Conservation (phyloP, 2,113 vertebrate genomes). For the Tiliqua scincoides region DNA sequence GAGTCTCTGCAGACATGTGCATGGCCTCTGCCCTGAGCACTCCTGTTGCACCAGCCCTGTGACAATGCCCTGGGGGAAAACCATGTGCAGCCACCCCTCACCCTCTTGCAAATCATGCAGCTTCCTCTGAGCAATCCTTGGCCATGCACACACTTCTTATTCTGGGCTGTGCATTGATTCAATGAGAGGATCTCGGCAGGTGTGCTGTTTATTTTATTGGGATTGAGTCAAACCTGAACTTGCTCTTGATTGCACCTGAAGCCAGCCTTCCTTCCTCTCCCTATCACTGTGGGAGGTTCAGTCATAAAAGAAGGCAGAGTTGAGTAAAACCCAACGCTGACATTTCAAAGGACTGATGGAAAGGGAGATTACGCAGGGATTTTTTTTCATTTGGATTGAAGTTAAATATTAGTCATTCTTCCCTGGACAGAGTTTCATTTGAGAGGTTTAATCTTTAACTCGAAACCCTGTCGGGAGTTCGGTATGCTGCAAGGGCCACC, state of each 20-base stretch:
- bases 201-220: too few relatives aligned
- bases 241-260: background rate
- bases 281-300: too few relatives aligned
- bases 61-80: background rate
- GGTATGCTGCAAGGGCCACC: slow-evolving; percentile 19
- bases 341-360: background rate
- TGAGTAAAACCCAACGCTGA: background rate
- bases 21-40: too few relatives aligned
- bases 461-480: slow-evolving; percentile 32
- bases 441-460: slow-evolving; percentile 69
- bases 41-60: background rate
- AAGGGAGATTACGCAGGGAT: slow-evolving; percentile 19
- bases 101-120: background rate
- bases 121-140: background rate
- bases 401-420: slow-evolving; percentile 59
- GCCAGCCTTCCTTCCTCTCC: background rate
- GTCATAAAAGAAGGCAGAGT: background rate
- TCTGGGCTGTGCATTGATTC: background rate
- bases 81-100: background rate
- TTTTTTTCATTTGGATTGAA: slow-evolving; percentile 17
- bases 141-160: background rate
- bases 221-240: background rate
- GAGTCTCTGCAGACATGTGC: too few relatives aligned
- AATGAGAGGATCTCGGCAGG: background rate
- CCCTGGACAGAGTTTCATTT: slow-evolving; percentile 29